Evolutionary conservation across 2,113 vertebrate species (phyloP).

Genomic region (Candoia aspera): DNA sequence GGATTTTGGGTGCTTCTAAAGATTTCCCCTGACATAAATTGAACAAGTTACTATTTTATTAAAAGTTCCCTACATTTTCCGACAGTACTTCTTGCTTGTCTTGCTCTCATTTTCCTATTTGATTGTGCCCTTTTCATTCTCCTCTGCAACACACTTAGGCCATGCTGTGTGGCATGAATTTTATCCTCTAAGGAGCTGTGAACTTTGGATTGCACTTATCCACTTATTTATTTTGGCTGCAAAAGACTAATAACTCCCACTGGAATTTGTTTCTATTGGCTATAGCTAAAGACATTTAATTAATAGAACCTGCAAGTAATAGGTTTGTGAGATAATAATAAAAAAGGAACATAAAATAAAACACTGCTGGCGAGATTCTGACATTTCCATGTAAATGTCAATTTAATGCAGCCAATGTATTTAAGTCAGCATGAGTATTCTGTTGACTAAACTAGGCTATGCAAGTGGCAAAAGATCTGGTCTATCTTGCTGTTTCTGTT

Average conservation of each 20-base stretch:
- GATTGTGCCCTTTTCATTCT: neutral
- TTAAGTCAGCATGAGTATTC: neutral
- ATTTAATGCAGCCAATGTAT: neutral
- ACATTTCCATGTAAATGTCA: neutral
- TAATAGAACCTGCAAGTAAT: neutral
- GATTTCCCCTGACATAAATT: neutral
- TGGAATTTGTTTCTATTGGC: neutral
- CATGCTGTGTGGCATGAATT: neutral
- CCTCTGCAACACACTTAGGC: neutral
- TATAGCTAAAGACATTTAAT: neutral
- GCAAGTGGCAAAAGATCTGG: neutral
- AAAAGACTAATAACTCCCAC: neutral
- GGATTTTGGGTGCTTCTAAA: neutral
- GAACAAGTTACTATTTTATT: neutral
- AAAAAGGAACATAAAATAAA: neutral
- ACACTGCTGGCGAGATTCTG: neutral
- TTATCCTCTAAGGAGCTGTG: neutral
- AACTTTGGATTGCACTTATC: neutral
- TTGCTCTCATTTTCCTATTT: neutral
- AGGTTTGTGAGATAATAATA: neutral
- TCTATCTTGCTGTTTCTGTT: neutral
- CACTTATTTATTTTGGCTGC: neutral
- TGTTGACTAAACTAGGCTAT: neutral
- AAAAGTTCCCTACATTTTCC: neutral
- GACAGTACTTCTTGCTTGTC: neutral